These are phyloP conservation scores for Masticophis lateralis DNA, from an alignment of 2,797 vertebrate genomes.

Conservation along the genomic window DNA sequence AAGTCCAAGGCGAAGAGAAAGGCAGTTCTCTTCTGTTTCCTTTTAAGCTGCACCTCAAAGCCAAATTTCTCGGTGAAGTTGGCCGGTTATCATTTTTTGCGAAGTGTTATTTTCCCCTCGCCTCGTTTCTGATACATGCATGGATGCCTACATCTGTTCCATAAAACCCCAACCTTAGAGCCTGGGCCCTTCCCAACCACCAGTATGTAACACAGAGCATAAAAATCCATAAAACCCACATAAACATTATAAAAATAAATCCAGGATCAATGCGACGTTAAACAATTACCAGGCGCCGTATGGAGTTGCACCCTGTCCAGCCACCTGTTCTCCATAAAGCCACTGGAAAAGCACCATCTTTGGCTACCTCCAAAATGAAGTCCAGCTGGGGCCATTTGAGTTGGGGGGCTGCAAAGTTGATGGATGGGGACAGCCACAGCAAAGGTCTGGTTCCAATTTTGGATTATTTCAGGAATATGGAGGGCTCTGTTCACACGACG, in stretches of 20 bases:
- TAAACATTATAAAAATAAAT: not conserved
- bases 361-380: not conserved
- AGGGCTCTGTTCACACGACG: not conserved
- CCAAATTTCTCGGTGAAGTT: not conserved
- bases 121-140: not conserved
- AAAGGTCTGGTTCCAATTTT: not conserved
- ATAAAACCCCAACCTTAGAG: not conserved
- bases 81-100: not conserved
- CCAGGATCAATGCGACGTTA: not conserved
- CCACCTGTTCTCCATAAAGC: not conserved
- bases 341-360: not conserved
- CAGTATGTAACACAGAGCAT: not conserved
- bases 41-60: not conserved
- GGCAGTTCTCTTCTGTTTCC: not conserved
- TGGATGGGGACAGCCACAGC: not conserved
- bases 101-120: not conserved
- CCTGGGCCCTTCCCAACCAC: not conserved
- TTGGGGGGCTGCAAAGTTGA: not conserved
- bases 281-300: not conserved
- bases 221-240: not conserved
- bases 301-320: not conserved
- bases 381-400: not conserved
- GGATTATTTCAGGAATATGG: not conserved
- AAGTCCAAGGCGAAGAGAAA: not conserved
- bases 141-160: not conserved